Conservation (phyloP, 1,140 invertebrate genomes). For the Pseudobourletiella spinata region DNA sequence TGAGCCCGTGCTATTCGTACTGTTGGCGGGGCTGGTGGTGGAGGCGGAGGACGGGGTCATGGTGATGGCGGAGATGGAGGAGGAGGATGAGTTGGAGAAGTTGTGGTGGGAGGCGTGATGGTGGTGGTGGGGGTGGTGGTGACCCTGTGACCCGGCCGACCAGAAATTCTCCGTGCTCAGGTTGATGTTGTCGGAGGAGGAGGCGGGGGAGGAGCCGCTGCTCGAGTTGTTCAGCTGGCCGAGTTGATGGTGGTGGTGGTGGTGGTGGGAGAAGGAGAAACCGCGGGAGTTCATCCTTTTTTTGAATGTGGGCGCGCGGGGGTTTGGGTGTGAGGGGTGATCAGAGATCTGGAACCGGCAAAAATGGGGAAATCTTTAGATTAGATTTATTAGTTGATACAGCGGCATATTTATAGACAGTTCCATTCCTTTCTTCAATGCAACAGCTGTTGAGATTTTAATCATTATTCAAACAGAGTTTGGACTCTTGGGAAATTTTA, state of each 20-base stretch:
- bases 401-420: too few species aligned
- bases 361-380: too few species aligned
- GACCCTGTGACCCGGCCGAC: slow-evolving; percentile 14
- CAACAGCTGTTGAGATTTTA: too few species aligned
- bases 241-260: slow-evolving; percentile 18
- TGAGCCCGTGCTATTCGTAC: slow-evolving; percentile 30
- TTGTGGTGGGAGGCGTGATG: slow-evolving; percentile 12
- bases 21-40: slow-evolving; percentile 32
- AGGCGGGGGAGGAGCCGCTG: not conserved
- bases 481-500: too few species aligned
- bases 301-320: too few species aligned
- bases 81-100: not conserved
- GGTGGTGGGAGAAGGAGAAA: slow-evolving; percentile 27
- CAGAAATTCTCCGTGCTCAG: slow-evolving; percentile 4
- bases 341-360: too few species aligned
- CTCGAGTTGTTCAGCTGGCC: not conserved
- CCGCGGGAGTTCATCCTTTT: slow-evolving; percentile 28
- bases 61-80: slow-evolving; percentile 26
- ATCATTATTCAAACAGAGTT: too few species aligned
- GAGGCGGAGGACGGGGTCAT: slow-evolving; percentile 14
- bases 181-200: not conserved
- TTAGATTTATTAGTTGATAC: too few species aligned
- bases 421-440: too few species aligned
- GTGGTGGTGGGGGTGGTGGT: too few species aligned
- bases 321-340: too few species aligned